Percentiles rank a stretch among this genome's conserved stretches.
Evolutionary conservation across 2,113 vertebrate species (phyloP).

Genomic region (Nymphicus hollandicus): DNA sequence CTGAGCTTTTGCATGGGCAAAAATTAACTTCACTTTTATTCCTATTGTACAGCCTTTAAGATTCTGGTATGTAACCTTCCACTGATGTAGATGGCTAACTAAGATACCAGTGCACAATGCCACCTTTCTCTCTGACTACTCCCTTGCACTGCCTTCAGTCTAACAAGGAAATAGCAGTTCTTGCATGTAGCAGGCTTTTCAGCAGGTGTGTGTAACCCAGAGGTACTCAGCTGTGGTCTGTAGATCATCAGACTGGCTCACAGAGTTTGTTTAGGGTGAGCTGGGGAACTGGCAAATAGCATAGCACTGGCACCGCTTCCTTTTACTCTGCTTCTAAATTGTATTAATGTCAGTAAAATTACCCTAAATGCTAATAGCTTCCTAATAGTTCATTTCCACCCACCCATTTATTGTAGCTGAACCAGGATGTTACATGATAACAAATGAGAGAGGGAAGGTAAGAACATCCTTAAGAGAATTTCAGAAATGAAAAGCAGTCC

Average conservation of each 20-base stretch:
- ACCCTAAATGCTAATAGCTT: slow-evolving; percentile 28
- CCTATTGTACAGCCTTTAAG: not conserved
- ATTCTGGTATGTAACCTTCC: not conserved
- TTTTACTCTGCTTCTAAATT: slow-evolving; percentile 41
- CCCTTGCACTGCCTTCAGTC: not conserved
- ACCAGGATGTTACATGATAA: not conserved
- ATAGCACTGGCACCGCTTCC: not conserved
- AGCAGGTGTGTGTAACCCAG: not conserved
- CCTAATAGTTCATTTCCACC: slow-evolving; percentile 35
- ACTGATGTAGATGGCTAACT: not conserved
- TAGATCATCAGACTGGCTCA: not conserved
- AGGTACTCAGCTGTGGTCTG: not conserved
- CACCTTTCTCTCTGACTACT: not conserved
- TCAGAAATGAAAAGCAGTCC: not conserved
- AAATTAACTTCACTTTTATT: not conserved
- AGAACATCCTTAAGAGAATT: not conserved
- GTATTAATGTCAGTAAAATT: slow-evolving; percentile 40
- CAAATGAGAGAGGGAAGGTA: not conserved
- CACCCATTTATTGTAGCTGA: not conserved
- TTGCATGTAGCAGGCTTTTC: not conserved
- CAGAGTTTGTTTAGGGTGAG: not conserved
- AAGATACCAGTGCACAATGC: not conserved
- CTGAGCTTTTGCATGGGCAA: not conserved
- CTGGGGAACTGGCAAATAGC: not conserved
- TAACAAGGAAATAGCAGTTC: not conserved